Percentiles rank a stretch among this genome's conserved stretches.
Conservation (phyloP, 2,113 vertebrate species). For the Erythrocebus patas region DNA sequence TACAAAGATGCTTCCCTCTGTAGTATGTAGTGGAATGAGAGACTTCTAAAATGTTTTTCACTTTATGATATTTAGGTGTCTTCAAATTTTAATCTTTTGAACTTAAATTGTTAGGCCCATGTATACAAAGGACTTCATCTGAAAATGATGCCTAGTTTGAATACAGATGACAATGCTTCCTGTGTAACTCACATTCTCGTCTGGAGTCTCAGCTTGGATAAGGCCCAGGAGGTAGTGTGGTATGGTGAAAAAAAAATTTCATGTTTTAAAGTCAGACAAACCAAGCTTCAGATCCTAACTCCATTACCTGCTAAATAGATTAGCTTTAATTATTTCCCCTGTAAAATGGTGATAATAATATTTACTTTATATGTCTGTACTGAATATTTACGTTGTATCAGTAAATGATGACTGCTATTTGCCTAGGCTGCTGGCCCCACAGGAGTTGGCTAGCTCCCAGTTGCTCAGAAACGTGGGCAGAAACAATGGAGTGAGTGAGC, state of each 20-base stretch:
- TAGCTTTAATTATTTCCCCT: slow-evolving; percentile 62
- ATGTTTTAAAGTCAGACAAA: slow-evolving; percentile 38
- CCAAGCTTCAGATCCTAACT: slow-evolving; percentile 32
- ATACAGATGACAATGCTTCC: background rate
- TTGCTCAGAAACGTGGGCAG: slow-evolving; percentile 37
- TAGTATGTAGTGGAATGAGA: background rate
- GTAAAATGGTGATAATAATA: slow-evolving; percentile 63
- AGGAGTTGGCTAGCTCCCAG: slow-evolving; percentile 40
- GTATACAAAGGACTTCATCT: slow-evolving; percentile 28
- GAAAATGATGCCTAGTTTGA: slow-evolving; percentile 19
- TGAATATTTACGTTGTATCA: slow-evolving; percentile 65
- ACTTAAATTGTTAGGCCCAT: background rate
- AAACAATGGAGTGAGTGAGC: slow-evolving; percentile 33
- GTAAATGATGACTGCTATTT: slow-evolving; percentile 52
- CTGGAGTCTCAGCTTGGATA: background rate
- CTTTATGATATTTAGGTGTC: background rate
- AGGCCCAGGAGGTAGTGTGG: background rate
- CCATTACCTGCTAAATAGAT: slow-evolving; percentile 46
- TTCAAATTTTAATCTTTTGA: background rate
- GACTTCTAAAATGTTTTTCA: background rate
- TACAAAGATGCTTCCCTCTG: background rate
- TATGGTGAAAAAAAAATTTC: background rate
- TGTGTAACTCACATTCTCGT: background rate
- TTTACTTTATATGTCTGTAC: slow-evolving; percentile 50
- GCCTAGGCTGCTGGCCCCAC: slow-evolving; percentile 32